These are phyloP conservation scores for Galerucella pusilla DNA, from an alignment of 2,888 invertebrate genomes.

Conservation along the genomic window DNA sequence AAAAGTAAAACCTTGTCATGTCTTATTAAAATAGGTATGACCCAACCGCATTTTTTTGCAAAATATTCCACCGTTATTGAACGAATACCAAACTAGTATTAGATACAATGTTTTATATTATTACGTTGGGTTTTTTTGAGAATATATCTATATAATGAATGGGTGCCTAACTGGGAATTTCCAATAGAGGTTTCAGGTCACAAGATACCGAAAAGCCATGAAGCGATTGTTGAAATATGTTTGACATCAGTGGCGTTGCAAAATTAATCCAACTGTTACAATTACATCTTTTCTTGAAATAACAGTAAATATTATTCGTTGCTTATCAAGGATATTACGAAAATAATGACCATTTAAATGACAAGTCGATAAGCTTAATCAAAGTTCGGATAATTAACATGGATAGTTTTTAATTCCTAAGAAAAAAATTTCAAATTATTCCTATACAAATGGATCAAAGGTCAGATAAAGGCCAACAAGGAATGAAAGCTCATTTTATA, in stretches of 20 bases:
- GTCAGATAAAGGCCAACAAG: too few species aligned
- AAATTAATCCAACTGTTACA: background rate
- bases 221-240: slow-evolving; percentile 15
- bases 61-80: background rate
- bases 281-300: background rate
- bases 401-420: too few species aligned
- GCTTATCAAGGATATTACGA: too few species aligned
- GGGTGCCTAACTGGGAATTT: slow-evolving; percentile 24
- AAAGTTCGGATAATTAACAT: too few species aligned
- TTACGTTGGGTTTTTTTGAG: slow-evolving; percentile 22
- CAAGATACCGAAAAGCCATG: slow-evolving; percentile 15
- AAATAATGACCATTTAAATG: too few species aligned
- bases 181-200: slow-evolving; percentile 24
- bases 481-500: too few species aligned
- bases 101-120: background rate
- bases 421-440: too few species aligned
- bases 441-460: too few species aligned
- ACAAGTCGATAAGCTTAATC: too few species aligned
- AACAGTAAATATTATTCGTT: too few species aligned
- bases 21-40: slow-evolving; percentile 1
- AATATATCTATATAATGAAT: slow-evolving; percentile 12
- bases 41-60: background rate
- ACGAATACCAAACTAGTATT: background rate
- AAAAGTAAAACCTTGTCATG: too few species aligned
- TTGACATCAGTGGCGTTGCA: background rate